Evolutionary conservation across 2,888 invertebrate genomes (phyloP).

Genomic region (Hyles lineata): DNA sequence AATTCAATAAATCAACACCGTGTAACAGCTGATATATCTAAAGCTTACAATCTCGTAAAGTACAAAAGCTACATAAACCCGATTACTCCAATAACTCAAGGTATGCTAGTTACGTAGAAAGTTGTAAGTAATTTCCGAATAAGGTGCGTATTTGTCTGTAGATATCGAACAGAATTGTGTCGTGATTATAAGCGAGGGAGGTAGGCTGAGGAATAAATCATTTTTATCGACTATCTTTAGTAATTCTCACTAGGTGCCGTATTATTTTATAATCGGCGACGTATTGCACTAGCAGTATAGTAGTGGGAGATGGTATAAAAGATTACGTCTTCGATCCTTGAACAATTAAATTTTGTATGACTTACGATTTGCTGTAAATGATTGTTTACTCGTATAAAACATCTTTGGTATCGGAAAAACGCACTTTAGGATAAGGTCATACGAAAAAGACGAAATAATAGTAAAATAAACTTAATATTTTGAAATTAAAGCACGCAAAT

Average conservation of each 20-base stretch:
- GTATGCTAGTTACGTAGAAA: slow-evolving; percentile 22
- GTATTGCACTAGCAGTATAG: not conserved
- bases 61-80: slow-evolving; percentile 24
- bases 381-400: too few species aligned
- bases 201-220: not conserved
- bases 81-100: slow-evolving; percentile 26
- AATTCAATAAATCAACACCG: not conserved
- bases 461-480: too few species aligned
- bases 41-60: slow-evolving; percentile 11
- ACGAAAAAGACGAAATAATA: too few species aligned
- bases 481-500: too few species aligned
- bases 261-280: not conserved
- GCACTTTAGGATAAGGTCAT: too few species aligned
- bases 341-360: too few species aligned
- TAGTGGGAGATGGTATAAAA: too few species aligned
- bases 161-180: slow-evolving; percentile 18
- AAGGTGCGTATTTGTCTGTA: slow-evolving; percentile 20
- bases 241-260: not conserved
- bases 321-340: too few species aligned
- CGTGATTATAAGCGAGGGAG: not conserved
- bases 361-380: too few species aligned
- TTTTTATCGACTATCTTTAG: not conserved
- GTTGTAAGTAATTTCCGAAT: slow-evolving; percentile 25
- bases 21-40: slow-evolving; percentile 11
- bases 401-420: too few species aligned